Evolutionary conservation across 2,888 invertebrate genomes (phyloP).

Genomic region (Drosophila anomalata): DNA sequence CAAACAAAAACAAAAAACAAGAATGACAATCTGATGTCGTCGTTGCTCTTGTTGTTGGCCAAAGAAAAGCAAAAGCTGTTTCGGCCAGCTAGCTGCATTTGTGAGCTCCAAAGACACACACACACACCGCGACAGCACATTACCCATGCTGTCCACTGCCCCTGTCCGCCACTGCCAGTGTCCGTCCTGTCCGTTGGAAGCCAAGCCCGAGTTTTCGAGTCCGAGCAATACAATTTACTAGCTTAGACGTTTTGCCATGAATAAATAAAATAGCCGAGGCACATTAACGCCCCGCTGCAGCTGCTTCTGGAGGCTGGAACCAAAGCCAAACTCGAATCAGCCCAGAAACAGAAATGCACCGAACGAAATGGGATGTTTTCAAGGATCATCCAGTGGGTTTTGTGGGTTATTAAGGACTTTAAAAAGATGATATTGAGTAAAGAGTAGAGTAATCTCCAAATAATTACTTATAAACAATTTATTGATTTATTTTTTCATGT

Average conservation of each 20-base stretch:
- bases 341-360: slow-evolving; percentile 61
- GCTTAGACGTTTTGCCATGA: slow-evolving; percentile 78
- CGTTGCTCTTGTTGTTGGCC: slow-evolving; percentile 53
- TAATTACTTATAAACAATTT: no score
- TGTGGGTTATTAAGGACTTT: neutral
- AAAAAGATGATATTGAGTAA: neutral
- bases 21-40: slow-evolving; percentile 79
- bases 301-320: slow-evolving; percentile 68
- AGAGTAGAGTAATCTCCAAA: no score
- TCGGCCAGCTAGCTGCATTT: slow-evolving; percentile 67
- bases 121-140: slow-evolving; percentile 10
- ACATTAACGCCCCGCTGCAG: slow-evolving; percentile 80
- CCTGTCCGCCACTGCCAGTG: slow-evolving; percentile 20
- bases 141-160: slow-evolving; percentile 29
- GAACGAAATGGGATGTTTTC: slow-evolving; percentile 2
- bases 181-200: slow-evolving; percentile 25
- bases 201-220: slow-evolving; percentile 58
- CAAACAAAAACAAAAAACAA: slow-evolving; percentile 63
- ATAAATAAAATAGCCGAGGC: slow-evolving; percentile 79
- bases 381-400: neutral
- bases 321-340: slow-evolving; percentile 69
- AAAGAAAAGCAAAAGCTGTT: slow-evolving; percentile 78
- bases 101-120: slow-evolving; percentile 5
- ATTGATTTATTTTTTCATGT: neutral
- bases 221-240: slow-evolving; percentile 78